phyloP scores from a whole-genome alignment of 2,113 vertebrate genomes.

The Chaetura pelagica region DNA sequence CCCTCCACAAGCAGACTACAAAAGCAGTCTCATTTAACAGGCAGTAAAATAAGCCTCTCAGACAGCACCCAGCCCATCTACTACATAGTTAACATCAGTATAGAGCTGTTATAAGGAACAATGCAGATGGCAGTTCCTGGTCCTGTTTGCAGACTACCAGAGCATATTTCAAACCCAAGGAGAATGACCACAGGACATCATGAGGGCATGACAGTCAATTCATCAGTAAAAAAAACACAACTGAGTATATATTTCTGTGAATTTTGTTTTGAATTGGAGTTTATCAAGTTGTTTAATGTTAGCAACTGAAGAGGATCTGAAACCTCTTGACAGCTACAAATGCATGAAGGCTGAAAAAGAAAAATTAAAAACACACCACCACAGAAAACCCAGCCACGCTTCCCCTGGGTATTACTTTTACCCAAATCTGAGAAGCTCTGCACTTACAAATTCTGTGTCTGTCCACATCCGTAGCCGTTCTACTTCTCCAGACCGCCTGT shows the following conservation, averaged over 20 bases:
- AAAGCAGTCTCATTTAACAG: not conserved
- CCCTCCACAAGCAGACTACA: not conserved
- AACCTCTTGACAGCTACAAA: not conserved
- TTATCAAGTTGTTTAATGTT: not conserved
- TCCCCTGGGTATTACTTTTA: not conserved
- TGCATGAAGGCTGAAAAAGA: not conserved
- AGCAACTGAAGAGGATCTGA: not conserved
- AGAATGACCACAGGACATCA: not conserved
- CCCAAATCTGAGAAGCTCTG: not conserved
- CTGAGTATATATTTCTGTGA: fast-evolving
- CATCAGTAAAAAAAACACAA: not conserved
- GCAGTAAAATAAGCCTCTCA: not conserved
- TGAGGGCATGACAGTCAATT: not conserved
- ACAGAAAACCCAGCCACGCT: fast-evolving
- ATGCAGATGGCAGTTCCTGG: not conserved
- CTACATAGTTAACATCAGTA: not conserved
- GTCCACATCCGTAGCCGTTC: constrained; percentile 99
- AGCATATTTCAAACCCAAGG: not conserved
- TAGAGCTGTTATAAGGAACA: not conserved
- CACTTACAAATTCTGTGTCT: constrained; percentile 94
- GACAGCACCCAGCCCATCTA: not conserved
- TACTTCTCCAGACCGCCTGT: constrained; percentile 88
- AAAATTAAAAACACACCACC: not conserved
- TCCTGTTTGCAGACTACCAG: not conserved
- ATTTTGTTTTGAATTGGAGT: not conserved